Percentiles rank a stretch among this genome's conserved stretches.
These are phyloP conservation scores for Tiliqua scincoides DNA, from an alignment of 2,113 vertebrate species.

Conservation along the genomic window DNA sequence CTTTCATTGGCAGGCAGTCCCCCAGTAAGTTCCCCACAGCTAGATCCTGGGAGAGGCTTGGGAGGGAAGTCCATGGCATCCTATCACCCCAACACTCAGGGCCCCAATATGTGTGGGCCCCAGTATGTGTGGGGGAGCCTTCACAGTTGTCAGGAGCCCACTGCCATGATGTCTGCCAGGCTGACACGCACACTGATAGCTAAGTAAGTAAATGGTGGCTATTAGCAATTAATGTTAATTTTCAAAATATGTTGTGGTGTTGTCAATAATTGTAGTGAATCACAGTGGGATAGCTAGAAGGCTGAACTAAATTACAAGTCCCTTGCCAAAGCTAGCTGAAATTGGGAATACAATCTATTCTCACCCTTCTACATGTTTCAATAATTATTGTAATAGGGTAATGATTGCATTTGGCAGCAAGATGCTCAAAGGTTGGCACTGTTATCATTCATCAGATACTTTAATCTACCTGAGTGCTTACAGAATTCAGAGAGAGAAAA, in stretches of 20 bases:
- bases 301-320: neutral
- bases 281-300: neutral
- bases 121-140: too few species aligned
- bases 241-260: slow-evolving; percentile 2
- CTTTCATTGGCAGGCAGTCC: too few species aligned
- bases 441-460: slow-evolving; percentile 39
- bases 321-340: slow-evolving; percentile 5
- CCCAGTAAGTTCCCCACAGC: too few species aligned
- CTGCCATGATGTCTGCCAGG: too few species aligned
- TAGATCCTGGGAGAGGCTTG: too few species aligned
- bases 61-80: too few species aligned
- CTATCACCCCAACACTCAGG: too few species aligned
- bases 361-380: neutral
- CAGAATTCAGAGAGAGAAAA: slow-evolving; percentile 43
- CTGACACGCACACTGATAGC: too few species aligned
- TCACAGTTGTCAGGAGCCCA: too few species aligned
- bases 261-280: neutral
- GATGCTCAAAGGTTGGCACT: slow-evolving; percentile 32
- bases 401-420: slow-evolving; percentile 48
- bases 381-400: slow-evolving; percentile 40
- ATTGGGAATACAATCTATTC: neutral
- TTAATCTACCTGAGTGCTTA: slow-evolving; percentile 29
- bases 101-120: too few species aligned
- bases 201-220: neutral
- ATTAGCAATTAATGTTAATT: slow-evolving; percentile 6